These are phyloP conservation scores for Scytalopus superciliaris DNA, from an alignment of 2,113 vertebrate species.

Conservation along the genomic window DNA sequence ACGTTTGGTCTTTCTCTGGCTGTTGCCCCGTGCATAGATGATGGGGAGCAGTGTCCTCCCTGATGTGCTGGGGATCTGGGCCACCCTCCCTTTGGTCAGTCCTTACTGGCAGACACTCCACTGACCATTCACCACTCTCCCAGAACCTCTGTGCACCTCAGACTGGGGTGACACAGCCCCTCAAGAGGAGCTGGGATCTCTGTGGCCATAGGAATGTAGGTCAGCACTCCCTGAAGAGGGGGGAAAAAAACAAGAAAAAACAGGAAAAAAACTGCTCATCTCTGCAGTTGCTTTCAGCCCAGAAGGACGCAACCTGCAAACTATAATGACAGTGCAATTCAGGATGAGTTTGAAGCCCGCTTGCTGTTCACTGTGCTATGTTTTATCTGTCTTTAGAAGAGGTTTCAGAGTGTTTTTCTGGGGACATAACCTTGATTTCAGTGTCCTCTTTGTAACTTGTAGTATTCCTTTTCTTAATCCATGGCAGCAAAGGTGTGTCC, in stretches of 20 bases:
- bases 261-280: not conserved
- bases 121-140: not conserved
- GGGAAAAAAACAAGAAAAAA: not conserved
- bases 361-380: not conserved
- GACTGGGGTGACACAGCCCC: accelerated
- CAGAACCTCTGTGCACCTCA: accelerated
- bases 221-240: not conserved
- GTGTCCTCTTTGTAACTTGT: not conserved
- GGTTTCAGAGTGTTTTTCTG: not conserved
- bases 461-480: not conserved
- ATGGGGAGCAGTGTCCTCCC: accelerated
- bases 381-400: not conserved
- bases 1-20: not conserved
- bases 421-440: not conserved
- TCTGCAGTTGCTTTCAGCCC: not conserved
- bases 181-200: not conserved
- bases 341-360: not conserved
- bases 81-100: accelerated
- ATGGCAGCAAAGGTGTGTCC: not conserved
- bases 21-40: accelerated
- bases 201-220: not conserved
- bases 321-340: not conserved
- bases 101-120: accelerated
- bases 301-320: not conserved
- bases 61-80: accelerated